Conservation (phyloP, 2,113 vertebrate genomes). For the Pelmatolapia mariae region DNA sequence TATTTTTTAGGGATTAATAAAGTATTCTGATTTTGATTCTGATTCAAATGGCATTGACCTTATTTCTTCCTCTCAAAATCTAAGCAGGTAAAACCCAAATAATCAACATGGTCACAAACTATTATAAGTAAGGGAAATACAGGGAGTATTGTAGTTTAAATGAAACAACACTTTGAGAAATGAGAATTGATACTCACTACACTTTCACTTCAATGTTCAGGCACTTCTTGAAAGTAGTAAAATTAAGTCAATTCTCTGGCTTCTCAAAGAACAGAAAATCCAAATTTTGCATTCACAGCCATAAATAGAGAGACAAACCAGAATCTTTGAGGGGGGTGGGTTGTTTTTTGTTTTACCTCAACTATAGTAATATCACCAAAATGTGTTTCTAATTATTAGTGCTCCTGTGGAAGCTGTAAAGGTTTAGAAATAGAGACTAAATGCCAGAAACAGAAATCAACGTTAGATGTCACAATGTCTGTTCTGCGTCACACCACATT, state of each 20-base stretch:
- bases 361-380: neutral
- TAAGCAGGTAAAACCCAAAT: too few species aligned
- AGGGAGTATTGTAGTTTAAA: neutral
- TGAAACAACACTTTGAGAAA: neutral
- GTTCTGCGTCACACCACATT: neutral
- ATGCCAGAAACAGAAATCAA: neutral
- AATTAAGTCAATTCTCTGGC: neutral
- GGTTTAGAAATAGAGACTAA: neutral
- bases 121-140: neutral
- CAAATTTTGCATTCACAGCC: accelerated
- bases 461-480: neutral
- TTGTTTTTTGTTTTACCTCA: neutral
- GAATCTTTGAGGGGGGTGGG: too few species aligned
- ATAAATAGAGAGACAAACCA: neutral
- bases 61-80: neutral
- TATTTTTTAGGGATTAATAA: too few species aligned
- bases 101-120: neutral
- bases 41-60: neutral
- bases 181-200: neutral
- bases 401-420: neutral
- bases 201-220: neutral
- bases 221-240: neutral
- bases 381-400: neutral
- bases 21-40: neutral
- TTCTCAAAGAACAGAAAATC: neutral